A percentile compares a stretch with the other conserved stretches of the same genome.
phyloP scores from a whole-genome alignment of 2,888 invertebrate genomes.

The Alitta virens region DNA sequence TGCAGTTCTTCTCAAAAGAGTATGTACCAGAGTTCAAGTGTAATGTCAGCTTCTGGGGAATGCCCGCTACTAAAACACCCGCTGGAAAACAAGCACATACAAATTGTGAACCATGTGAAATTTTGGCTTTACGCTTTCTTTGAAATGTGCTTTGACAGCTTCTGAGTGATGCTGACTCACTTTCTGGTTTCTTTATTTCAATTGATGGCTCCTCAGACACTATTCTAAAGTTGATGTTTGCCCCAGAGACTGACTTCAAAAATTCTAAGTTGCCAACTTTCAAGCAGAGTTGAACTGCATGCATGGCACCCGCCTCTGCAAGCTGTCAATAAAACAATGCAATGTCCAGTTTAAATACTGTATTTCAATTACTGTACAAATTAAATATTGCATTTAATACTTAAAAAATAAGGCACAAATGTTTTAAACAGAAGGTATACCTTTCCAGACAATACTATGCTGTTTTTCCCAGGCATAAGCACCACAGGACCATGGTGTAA shows the following conservation, averaged over 20 bases:
- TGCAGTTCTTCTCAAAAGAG: constrained; percentile 56
- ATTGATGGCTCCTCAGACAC: constrained; percentile 5
- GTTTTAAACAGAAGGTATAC: too few species aligned
- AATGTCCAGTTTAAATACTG: neutral
- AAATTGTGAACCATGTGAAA: too few species aligned
- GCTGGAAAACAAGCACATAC: too few species aligned
- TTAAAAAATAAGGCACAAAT: too few species aligned
- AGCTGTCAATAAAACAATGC: neutral
- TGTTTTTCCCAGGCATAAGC: too few species aligned
- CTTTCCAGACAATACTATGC: too few species aligned
- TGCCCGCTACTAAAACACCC: constrained; percentile 11
- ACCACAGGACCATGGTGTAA: too few species aligned
- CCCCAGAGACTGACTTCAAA: constrained; percentile 1
- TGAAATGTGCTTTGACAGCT: too few species aligned
- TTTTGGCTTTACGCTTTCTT: too few species aligned
- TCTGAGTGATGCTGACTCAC: too few species aligned
- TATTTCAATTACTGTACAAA: neutral
- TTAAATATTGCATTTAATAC: neutral
- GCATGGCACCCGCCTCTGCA: neutral
- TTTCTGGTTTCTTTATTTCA: neutral
- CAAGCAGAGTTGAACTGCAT: neutral
- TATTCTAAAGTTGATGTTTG: neutral
- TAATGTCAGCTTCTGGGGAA: constrained; percentile 37
- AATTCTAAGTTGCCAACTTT: constrained; percentile 6
- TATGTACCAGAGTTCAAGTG: constrained; percentile 40